Percentiles rank a stretch among this genome's conserved stretches.
Evolutionary conservation across 2,113 vertebrate genomes (phyloP).

Genomic region (Pycnonotus jocosus): DNA sequence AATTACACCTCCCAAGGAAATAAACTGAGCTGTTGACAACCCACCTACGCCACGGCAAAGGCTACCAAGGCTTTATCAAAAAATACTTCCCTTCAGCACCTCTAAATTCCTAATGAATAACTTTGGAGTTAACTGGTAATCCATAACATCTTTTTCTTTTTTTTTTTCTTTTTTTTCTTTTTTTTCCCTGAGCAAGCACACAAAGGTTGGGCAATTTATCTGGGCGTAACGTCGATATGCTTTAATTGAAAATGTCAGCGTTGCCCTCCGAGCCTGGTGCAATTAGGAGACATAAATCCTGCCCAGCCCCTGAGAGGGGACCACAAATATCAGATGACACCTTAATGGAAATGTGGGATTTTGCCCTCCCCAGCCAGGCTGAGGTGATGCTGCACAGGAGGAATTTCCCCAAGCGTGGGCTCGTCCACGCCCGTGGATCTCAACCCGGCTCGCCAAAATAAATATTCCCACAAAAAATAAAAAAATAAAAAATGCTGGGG

Average conservation of each 20-base stretch:
- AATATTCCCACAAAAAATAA: background rate
- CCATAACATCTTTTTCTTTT: background rate
- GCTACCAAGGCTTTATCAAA: background rate
- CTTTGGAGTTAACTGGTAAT: slow-evolving; percentile 44
- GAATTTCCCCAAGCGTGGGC: background rate
- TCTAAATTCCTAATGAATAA: slow-evolving; percentile 43
- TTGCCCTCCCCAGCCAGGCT: background rate
- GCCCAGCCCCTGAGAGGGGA: background rate
- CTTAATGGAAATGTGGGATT: background rate
- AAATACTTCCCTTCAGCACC: background rate
- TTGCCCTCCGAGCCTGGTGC: background rate
- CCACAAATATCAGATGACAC: slow-evolving; percentile 15
- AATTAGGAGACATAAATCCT: slow-evolving; percentile 27
- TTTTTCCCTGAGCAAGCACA: slow-evolving; percentile 12
- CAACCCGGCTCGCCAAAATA: background rate
- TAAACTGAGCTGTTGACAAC: background rate
- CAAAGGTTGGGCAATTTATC: slow-evolving; percentile 28
- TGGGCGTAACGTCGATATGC: background rate
- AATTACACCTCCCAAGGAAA: background rate
- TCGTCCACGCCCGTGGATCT: background rate
- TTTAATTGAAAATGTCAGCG: background rate
- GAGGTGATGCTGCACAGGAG: background rate
- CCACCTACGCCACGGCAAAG: background rate
- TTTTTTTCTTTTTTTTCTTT: background rate
- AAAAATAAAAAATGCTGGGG: rapidly evolving